Evolutionary conservation across 1,140 invertebrate species (phyloP).

Genomic region (Habropoda laboriosa): DNA sequence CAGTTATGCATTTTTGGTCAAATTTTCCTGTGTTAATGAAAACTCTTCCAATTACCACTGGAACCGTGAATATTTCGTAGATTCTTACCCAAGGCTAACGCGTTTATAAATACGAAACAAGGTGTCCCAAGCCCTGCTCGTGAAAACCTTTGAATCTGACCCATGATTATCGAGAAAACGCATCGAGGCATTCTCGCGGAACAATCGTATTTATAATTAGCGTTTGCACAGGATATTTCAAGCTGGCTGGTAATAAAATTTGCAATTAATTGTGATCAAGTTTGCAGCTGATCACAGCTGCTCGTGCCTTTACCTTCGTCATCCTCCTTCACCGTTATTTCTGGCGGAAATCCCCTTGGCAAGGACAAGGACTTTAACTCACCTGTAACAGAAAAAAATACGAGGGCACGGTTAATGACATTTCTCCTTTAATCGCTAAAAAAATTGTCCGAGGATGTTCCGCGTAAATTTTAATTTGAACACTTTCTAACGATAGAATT

Average conservation of each 20-base stretch:
- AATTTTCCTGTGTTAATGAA: too few relatives aligned
- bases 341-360: constrained; percentile 79
- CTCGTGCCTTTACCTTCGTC: constrained; percentile 71
- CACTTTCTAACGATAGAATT: too few relatives aligned
- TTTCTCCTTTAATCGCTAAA: not conserved
- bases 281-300: constrained; percentile 41
- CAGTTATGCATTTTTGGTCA: too few relatives aligned
- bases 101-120: constrained; percentile 12
- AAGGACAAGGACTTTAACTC: constrained; percentile 82
- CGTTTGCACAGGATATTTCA: constrained; percentile 24
- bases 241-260: constrained; percentile 29
- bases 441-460: too few relatives aligned
- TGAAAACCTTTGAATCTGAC: constrained; percentile 30
- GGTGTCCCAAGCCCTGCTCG: not conserved
- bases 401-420: not conserved
- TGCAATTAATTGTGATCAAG: constrained; percentile 41
- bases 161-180: constrained; percentile 38
- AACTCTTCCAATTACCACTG: not conserved
- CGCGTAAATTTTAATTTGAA: too few relatives aligned
- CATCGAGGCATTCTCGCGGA: constrained; percentile 31
- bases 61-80: too few relatives aligned
- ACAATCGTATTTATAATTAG: constrained; percentile 59
- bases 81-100: not conserved
- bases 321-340: constrained; percentile 59
- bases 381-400: constrained; percentile 78